These are phyloP conservation scores for Percopsis omiscomaycus DNA, from an alignment of 2,797 vertebrate genomes.

Conservation along the genomic window DNA sequence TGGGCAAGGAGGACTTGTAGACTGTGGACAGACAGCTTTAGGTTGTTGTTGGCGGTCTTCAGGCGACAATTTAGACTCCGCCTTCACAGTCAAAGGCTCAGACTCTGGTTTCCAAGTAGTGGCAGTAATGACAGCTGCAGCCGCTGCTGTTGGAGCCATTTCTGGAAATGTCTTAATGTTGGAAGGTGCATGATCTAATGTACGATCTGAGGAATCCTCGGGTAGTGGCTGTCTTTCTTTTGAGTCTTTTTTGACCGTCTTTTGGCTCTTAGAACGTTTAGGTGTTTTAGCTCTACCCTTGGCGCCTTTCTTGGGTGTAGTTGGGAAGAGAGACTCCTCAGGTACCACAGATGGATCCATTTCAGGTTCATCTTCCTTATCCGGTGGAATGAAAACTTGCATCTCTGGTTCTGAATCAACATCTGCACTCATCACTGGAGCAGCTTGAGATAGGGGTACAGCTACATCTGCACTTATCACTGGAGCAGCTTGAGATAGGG, in stretches of 20 bases:
- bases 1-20: conserved; percentile 65
- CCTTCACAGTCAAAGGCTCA: conserved; percentile 52
- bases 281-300: conserved; percentile 84
- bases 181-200: conserved; percentile 49
- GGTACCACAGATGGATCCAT: conserved; percentile 63
- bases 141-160: conserved; percentile 43
- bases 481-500: conserved; percentile 72
- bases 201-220: conserved; percentile 59
- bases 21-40: conserved; percentile 63
- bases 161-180: conserved; percentile 55
- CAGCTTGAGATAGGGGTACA: conserved; percentile 63
- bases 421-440: conserved; percentile 76
- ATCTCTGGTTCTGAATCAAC: conserved; percentile 70
- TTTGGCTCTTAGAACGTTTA: conserved; percentile 79
- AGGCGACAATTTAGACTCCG: conserved; percentile 51
- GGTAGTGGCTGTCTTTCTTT: conserved; percentile 71
- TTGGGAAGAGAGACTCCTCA: conserved; percentile 64
- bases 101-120: conserved; percentile 69
- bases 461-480: conserved; percentile 76
- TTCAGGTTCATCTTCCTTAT: conserved; percentile 76
- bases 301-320: conserved; percentile 75
- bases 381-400: conserved; percentile 60
- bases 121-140: conserved; percentile 72
- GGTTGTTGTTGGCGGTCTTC: conserved; percentile 64
- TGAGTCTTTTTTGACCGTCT: conserved; percentile 79